phyloP scores from a whole-genome alignment of 2,113 vertebrate genomes.

The Alligator sinensis region DNA sequence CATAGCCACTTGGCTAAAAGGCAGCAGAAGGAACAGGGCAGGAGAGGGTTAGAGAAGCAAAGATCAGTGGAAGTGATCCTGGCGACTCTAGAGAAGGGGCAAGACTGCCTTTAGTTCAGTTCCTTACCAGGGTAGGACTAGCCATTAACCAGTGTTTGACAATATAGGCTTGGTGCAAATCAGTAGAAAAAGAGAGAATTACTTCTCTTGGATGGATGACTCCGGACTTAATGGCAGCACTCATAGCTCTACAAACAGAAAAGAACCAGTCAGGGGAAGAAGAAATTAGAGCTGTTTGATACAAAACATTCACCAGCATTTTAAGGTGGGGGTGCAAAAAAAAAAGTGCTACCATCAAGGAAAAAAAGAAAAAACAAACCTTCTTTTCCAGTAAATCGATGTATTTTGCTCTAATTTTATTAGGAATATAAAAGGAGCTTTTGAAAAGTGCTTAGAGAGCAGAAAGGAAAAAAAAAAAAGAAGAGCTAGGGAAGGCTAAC shows the following conservation, averaged over 20 bases:
- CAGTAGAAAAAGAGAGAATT: slow-evolving; percentile 41
- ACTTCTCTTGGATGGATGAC: slow-evolving; percentile 21
- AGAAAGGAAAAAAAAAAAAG: slow-evolving; percentile 81
- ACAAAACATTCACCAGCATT: slow-evolving; percentile 70
- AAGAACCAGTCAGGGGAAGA: slow-evolving; percentile 14
- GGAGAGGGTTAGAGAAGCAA: background rate
- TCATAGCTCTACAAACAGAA: background rate
- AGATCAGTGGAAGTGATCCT: slow-evolving; percentile 19
- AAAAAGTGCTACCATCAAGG: slow-evolving; percentile 58
- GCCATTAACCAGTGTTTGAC: slow-evolving; percentile 40
- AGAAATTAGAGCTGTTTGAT: slow-evolving; percentile 61
- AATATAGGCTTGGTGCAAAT: slow-evolving; percentile 37
- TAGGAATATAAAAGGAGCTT: slow-evolving; percentile 96
- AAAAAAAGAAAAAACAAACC: slow-evolving; percentile 44
- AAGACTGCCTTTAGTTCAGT: slow-evolving; percentile 33
- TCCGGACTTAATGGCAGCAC: slow-evolving; percentile 29
- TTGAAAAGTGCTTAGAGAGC: slow-evolving; percentile 98
- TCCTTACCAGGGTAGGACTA: slow-evolving; percentile 2
- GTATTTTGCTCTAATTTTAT: slow-evolving; percentile 93
- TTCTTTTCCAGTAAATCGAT: slow-evolving; percentile 89
- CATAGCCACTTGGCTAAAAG: background rate
- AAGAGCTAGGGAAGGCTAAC: slow-evolving; percentile 79
- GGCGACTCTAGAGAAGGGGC: slow-evolving; percentile 18
- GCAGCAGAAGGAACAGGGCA: slow-evolving; percentile 1
- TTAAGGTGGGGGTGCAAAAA: background rate